A percentile compares a stretch with the other conserved stretches of the same genome.
These are phyloP conservation scores for Pseudorasbora parva DNA, from an alignment of 2,113 vertebrate species.

Conservation along the genomic window DNA sequence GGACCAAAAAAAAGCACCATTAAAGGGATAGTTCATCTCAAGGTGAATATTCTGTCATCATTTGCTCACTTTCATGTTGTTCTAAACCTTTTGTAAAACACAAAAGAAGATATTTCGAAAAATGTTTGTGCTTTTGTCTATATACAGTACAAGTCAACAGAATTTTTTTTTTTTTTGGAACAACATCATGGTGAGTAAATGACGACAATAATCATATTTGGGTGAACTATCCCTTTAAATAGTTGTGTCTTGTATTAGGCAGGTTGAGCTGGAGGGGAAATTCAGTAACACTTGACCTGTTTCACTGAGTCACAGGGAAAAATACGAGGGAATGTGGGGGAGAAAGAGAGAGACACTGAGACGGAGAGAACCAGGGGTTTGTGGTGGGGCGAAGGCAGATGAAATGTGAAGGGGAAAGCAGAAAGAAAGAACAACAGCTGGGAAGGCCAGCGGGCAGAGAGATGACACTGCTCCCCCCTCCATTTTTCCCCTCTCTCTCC, in stretches of 20 bases:
- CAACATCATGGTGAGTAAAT: neutral
- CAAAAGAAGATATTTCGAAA: neutral
- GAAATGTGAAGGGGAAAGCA: conserved; percentile 64
- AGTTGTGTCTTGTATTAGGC: conserved; percentile 72
- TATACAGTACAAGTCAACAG: neutral
- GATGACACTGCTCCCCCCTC: conserved; percentile 58
- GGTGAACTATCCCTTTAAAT: conserved; percentile 38
- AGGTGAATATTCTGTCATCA: neutral
- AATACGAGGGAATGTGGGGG: conserved; percentile 58
- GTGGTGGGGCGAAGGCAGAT: conserved; percentile 42
- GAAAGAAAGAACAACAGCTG: conserved; percentile 70
- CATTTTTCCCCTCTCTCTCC: conserved; percentile 7
- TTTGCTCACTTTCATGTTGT: neutral
- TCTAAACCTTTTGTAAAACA: neutral
- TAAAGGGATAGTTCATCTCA: neutral
- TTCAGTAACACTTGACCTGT: conserved; percentile 83
- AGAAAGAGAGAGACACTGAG: conserved; percentile 1
- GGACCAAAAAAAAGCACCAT: neutral
- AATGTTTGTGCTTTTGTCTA: neutral
- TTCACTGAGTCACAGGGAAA: conserved; percentile 77
- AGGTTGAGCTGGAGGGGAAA: conserved; percentile 79
- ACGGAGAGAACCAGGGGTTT: conserved; percentile 7
- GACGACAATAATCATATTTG: neutral
- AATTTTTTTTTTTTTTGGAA: too few relatives aligned
- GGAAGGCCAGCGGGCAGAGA: conserved; percentile 63